Evolutionary conservation across 2,888 invertebrate species (phyloP).

Genomic region (Drosophila gaucha): DNA sequence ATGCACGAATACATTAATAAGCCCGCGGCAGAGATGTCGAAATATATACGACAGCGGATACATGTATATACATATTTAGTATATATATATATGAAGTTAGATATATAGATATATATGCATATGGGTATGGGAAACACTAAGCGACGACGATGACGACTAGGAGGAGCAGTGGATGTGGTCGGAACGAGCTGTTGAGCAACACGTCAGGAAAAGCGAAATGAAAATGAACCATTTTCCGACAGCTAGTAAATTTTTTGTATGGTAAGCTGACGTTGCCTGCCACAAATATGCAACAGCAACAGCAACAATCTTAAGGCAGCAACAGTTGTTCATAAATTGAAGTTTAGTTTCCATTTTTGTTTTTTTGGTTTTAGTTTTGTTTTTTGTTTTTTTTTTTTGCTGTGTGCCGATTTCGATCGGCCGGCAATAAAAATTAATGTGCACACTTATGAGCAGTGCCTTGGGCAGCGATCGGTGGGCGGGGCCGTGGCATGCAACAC

Average conservation of each 20-base stretch:
- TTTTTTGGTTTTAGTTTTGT: not conserved
- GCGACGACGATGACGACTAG: slow-evolving; percentile 4
- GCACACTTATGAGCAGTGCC: slow-evolving; percentile 64
- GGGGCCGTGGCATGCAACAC: slow-evolving; percentile 44
- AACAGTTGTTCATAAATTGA: slow-evolving; percentile 59
- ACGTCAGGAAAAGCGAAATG: slow-evolving; percentile 47
- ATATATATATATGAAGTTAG: not conserved
- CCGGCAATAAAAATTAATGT: slow-evolving; percentile 70
- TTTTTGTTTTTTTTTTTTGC: not conserved
- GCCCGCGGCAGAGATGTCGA: slow-evolving; percentile 44
- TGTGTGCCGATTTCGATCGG: slow-evolving; percentile 55
- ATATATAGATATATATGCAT: not conserved
- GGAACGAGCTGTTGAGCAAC: slow-evolving; percentile 34
- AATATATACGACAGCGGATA: slow-evolving; percentile 31
- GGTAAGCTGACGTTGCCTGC: slow-evolving; percentile 11
- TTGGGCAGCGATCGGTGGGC: slow-evolving; percentile 43
- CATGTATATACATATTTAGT: not conserved
- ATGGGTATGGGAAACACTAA: slow-evolving; percentile 17
- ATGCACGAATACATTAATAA: slow-evolving; percentile 66
- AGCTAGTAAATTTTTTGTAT: slow-evolving; percentile 63
- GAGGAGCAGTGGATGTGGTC: slow-evolving; percentile 24
- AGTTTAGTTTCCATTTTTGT: slow-evolving; percentile 32
- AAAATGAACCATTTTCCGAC: slow-evolving; percentile 60
- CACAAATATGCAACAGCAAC: slow-evolving; percentile 21
- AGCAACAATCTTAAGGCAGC: slow-evolving; percentile 10